Evolutionary conservation across 2,888 invertebrate species (phyloP).

Genomic region (Phengaris arion): DNA sequence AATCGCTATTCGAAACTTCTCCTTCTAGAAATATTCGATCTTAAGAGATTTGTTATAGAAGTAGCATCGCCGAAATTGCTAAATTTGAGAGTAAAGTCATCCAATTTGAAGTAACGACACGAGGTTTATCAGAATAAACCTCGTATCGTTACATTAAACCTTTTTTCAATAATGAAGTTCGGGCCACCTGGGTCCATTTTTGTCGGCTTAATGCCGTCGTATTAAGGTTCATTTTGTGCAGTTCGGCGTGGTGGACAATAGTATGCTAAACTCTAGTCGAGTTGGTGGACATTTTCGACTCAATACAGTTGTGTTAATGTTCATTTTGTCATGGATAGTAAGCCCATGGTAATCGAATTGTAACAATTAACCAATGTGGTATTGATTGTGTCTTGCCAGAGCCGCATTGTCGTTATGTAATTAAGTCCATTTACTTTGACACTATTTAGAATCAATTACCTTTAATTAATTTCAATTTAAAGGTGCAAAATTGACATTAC

Average conservation of each 20-base stretch:
- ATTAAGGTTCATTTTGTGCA: conserved; percentile 21
- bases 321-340: neutral
- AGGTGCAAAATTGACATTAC: neutral
- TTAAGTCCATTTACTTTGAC: conserved; percentile 13
- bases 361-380: conserved; percentile 36
- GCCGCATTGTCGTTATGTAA: conserved; percentile 28
- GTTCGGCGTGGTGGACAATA: neutral
- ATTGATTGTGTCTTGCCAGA: conserved; percentile 32
- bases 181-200: conserved; percentile 19
- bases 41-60: too few species aligned
- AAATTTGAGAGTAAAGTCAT: neutral
- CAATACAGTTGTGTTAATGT: neutral
- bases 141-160: neutral
- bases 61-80: too few species aligned
- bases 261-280: neutral
- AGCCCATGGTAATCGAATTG: conserved; percentile 33
- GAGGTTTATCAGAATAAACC: too few species aligned
- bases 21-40: too few species aligned
- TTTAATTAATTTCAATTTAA: neutral
- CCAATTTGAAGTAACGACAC: neutral
- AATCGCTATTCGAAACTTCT: too few species aligned
- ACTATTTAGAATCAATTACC: conserved; percentile 10
- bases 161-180: conserved; percentile 16
- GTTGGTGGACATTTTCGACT: neutral
- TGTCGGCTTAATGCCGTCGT: neutral